Conservation (phyloP, 1,140 invertebrate genomes). For the Atopsyche davidsoni region DNA sequence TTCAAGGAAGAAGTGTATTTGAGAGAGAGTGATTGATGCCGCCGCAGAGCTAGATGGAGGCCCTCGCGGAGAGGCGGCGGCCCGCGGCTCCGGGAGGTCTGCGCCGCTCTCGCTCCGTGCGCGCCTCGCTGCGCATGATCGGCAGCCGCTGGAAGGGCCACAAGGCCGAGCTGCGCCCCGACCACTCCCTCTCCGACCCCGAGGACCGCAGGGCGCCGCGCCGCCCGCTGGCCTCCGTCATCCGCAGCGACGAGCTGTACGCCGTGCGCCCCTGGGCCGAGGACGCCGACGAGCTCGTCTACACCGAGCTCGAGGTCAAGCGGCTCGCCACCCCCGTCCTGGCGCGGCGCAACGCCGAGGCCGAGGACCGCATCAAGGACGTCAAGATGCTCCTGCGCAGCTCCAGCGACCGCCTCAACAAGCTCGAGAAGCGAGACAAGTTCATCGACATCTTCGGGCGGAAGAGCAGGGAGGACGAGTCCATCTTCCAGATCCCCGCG, state of each 20-base stretch:
- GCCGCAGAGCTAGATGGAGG: constrained; percentile 37
- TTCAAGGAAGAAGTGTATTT: neutral
- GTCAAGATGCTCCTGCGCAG: constrained; percentile 39
- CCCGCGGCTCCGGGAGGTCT: constrained; percentile 39
- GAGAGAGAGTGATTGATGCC: neutral
- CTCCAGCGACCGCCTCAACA: constrained; percentile 36
- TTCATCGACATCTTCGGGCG: constrained; percentile 44
- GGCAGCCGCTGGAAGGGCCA: constrained; percentile 47
- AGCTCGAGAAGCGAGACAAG: constrained; percentile 40
- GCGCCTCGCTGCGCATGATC: constrained; percentile 63
- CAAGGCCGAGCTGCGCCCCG: constrained; percentile 37
- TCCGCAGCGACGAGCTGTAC: constrained; percentile 35
- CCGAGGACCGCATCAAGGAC: constrained; percentile 36
- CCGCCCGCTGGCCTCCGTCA: constrained; percentile 42
- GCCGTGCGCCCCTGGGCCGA: constrained; percentile 40
- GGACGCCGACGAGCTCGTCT: constrained; percentile 41
- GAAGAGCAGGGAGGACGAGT: constrained; percentile 32
- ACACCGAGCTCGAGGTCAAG: constrained; percentile 33
- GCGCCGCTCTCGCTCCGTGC: constrained; percentile 62
- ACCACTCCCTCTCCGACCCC: constrained; percentile 32
- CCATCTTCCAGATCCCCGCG: constrained; percentile 37
- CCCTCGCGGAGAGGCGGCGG: constrained; percentile 43
- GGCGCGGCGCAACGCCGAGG: constrained; percentile 32
- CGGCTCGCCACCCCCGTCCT: constrained; percentile 42
- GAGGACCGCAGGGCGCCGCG: constrained; percentile 37